Evolutionary conservation across 2,113 vertebrate genomes (phyloP).

Genomic region (Nothoprocta perdicaria): DNA sequence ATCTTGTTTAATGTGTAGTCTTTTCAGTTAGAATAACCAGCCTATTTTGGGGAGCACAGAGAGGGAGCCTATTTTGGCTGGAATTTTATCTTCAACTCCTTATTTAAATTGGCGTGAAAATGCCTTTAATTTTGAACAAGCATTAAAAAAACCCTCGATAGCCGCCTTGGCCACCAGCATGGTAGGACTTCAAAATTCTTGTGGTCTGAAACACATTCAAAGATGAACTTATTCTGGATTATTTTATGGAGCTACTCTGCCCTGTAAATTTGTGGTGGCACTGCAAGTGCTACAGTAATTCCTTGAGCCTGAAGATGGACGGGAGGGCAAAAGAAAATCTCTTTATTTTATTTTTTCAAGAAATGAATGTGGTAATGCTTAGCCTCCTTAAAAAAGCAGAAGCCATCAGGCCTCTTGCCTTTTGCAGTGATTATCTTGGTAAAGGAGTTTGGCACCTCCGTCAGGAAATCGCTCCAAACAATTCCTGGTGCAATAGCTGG

Average conservation of each 20-base stretch:
- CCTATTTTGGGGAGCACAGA: not conserved
- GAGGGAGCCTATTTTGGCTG: conserved; percentile 23
- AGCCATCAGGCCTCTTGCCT: not conserved
- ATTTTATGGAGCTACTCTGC: not conserved
- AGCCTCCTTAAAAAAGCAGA: not conserved
- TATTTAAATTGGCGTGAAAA: conserved; percentile 48
- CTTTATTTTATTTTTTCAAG: too few species aligned
- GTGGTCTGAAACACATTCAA: conserved; percentile 43
- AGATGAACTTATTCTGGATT: not conserved
- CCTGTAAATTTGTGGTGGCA: not conserved
- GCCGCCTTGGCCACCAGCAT: not conserved
- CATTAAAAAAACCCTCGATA: not conserved
- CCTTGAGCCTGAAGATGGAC: not conserved
- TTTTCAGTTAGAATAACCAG: not conserved
- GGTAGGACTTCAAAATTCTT: not conserved
- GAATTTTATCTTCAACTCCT: conserved; percentile 51
- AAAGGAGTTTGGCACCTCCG: conserved; percentile 19
- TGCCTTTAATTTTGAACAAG: not conserved
- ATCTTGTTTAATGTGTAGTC: not conserved
- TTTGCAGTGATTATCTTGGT: conserved; percentile 2
- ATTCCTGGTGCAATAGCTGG: conserved; percentile 8
- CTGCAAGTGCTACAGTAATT: not conserved
- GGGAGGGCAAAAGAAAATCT: not conserved
- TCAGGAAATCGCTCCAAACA: conserved; percentile 5
- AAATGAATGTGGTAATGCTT: not conserved